These are phyloP conservation scores for Crypturellus undulatus DNA, from an alignment of 2,113 vertebrate genomes.

Conservation along the genomic window DNA sequence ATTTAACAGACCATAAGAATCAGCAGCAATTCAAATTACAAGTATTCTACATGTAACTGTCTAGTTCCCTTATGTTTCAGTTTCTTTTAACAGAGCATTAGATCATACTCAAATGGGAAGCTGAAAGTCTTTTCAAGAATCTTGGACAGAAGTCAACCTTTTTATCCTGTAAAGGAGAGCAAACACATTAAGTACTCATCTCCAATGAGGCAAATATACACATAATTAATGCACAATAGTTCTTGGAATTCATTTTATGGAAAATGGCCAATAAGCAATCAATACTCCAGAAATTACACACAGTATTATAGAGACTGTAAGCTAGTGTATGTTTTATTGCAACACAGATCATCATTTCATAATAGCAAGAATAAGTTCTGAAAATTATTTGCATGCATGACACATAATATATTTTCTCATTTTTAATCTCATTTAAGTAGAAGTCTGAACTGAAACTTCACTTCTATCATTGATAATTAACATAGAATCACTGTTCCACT, in stretches of 20 bases:
- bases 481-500: neutral
- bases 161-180: neutral
- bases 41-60: neutral
- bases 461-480: neutral
- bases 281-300: conserved; percentile 14
- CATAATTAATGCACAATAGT: conserved; percentile 22
- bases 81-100: neutral
- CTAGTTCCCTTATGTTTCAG: too few species aligned
- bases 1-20: neutral
- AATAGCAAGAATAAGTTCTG: conserved; percentile 50
- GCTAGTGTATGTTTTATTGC: conserved; percentile 1
- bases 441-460: neutral
- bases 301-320: neutral
- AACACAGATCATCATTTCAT: conserved; percentile 17
- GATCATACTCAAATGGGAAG: neutral
- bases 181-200: neutral
- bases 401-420: neutral
- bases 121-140: neutral
- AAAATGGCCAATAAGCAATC: conserved; percentile 7
- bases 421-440: neutral
- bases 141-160: neutral
- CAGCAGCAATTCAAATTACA: neutral
- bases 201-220: neutral
- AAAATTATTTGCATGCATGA: conserved; percentile 59
- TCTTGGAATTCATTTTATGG: conserved; percentile 46